Conservation (phyloP, 2,113 vertebrate species). For the Malurus alboscapulatus region DNA sequence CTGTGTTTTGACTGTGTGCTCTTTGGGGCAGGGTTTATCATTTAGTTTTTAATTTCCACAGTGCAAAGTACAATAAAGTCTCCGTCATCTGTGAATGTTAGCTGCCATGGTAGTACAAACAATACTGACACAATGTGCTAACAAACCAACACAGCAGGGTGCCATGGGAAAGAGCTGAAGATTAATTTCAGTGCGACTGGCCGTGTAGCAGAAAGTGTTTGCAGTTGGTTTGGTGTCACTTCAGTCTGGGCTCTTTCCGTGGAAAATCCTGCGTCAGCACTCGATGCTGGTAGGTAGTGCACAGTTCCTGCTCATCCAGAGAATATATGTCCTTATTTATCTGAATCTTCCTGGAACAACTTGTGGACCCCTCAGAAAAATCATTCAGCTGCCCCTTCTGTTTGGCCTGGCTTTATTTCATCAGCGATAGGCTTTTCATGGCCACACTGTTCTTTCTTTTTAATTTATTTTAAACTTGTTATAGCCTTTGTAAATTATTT, state of each 20-base stretch:
- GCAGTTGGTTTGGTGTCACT: conserved; percentile 27
- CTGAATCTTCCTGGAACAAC: neutral
- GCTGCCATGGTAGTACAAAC: conserved; percentile 6
- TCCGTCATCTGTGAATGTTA: neutral
- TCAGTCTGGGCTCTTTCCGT: neutral
- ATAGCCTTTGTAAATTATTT: neutral
- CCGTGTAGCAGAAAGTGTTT: neutral
- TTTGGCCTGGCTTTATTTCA: neutral
- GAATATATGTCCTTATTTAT: neutral
- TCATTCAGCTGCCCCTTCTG: neutral
- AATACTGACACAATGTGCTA: conserved; percentile 31
- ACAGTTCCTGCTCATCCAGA: neutral
- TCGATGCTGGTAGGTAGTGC: neutral
- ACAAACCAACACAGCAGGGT: conserved; percentile 41
- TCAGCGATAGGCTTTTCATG: neutral
- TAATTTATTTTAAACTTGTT: neutral
- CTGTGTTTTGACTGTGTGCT: neutral
- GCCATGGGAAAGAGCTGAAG: conserved; percentile 29
- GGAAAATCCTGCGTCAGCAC: conserved; percentile 11
- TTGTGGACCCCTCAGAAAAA: neutral
- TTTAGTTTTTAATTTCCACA: neutral
- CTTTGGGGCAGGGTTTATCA: neutral
- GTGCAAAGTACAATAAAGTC: neutral
- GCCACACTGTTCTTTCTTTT: neutral
- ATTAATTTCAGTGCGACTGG: neutral